Evolutionary conservation across 2,888 invertebrate genomes (phyloP).

Genomic region (Heliconius aoede): DNA sequence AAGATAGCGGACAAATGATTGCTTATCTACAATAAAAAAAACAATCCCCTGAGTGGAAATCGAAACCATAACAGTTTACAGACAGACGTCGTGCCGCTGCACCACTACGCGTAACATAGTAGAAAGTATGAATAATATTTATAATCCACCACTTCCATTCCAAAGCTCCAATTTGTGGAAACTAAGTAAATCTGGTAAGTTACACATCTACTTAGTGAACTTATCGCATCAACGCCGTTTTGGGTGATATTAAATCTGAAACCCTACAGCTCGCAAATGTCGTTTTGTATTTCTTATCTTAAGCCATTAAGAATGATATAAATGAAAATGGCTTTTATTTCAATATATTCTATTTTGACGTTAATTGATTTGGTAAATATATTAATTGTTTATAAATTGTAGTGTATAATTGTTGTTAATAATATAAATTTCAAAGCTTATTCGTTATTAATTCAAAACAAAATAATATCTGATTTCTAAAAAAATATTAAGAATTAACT

Average conservation of each 20-base stretch:
- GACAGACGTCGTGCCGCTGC: no score
- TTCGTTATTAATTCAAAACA: no score
- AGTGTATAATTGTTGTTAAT: no score
- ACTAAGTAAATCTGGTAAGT: conserved; percentile 29
- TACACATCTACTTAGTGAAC: conserved; percentile 30
- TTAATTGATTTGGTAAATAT: background rate
- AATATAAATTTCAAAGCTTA: no score
- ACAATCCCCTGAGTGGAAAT: no score
- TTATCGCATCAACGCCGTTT: conserved; percentile 33
- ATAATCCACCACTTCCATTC: conserved; percentile 4
- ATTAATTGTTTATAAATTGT: no score
- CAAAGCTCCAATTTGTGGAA: conserved; percentile 25
- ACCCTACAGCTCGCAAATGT: conserved; percentile 18
- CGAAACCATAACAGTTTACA: no score
- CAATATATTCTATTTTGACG: background rate
- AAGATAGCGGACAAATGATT: no score
- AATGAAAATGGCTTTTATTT: background rate
- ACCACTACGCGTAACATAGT: background rate
- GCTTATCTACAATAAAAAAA: no score
- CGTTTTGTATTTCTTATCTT: conserved; percentile 10
- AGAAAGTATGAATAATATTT: conserved; percentile 1
- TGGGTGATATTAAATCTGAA: conserved; percentile 34
- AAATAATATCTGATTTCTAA: no score
- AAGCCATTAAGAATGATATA: conserved; percentile 6
- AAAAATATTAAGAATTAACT: background rate